Base-by-base conservation (phyloP, 2,797 vertebrate species). In the Pangasius macronema region DNA sequence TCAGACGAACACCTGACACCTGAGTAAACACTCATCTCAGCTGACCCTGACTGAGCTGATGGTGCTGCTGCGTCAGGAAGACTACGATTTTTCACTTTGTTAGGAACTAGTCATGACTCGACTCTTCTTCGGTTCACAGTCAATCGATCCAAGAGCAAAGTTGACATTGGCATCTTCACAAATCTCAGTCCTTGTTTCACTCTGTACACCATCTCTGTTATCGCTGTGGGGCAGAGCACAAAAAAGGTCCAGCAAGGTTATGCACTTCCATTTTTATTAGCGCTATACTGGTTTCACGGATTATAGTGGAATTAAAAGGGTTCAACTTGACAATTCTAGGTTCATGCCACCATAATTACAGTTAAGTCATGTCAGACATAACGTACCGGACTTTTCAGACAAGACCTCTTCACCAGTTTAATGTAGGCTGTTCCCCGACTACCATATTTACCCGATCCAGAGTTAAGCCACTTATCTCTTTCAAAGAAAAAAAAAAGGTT, bases 1-100 rank as follows among this genome's bases (percentile, higher is more conserved):
- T 82, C 10, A 55, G 63, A 30, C 39, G 16, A 84, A 42, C 86
- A 65, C 76, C 65, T 46, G 77, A 84, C 84, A 76, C 33, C 76
- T 39, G 68, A 73, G 55, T 49, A 36, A 39, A 33, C 36, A 18
- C 36, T 85, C 49, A 53, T 51, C 79, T 53, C 42, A 36, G 51
- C 55, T 85, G 59, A 88, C 79, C 61, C 20, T 49, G n/a, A 81
- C 61, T 57, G 49, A 49, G n/a, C 61, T 57, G 61, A 83, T 24
- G 18, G 63, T 51, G 73, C 42, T 36, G 76, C 49, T 18, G n/a
- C 24, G 24, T n/a, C n/a, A n/a, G n/a, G n/a, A n/a, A n/a, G n/a
- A n/a, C n/a, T n/a, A n/a, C n/a, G n/a, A n/a, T n/a, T n/a, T n/a
- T n/a, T n/a, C n/a, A n/a, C n/a, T n/a, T n/a, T n/a, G n/a, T n/a